Base-by-base conservation (phyloP, 1,140 invertebrate species). In the Drosophila repleta region DNA sequence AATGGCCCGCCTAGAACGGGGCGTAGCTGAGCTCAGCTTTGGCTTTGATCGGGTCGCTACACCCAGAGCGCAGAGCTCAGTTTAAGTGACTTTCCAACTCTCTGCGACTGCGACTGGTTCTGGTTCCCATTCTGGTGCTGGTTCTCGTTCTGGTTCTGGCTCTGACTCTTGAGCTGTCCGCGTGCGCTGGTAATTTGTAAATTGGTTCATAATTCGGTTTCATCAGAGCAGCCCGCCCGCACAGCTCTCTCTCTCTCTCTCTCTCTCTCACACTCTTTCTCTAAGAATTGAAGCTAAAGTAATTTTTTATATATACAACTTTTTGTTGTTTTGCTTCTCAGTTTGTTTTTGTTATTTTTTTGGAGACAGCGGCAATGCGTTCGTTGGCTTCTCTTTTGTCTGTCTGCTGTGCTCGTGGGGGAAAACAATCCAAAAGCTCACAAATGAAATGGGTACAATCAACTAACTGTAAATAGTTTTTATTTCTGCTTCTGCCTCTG, bases 361-460 rank as follows among this genome's bases (percentile, higher is more conserved):
- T 71, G 74, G 82, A 75, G 77, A 87, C 78, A 87, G 60, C 55
- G 8, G 21, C 57, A 62, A 55, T 87, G 82, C 82, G 82, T 87
- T 85, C 82, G 83, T 87, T 87, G 83, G 83, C 82, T 76, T 87
- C 76, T 87, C 76, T 79, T 87, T 82, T 82, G 79, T 87, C 48
- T 65, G 49, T 68, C 57, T 57, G 57, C 39, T 67, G 17, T 64
- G 53, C 51, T 35, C 53, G 48, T 77, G 66, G 79, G 74, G 76
- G 66, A 74, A 76, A 85, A 87, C 74, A 73, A 77, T 81, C 77
- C 80, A 87, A 85, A 69, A 85, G 81, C 74, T 71, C 73, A 78
- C 77, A 85, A 84, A 85, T 79, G 78, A 79, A 88, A 88, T 88
- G 83, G 83, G 83, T 80, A 88, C 83, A 88, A 88, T 88, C 79